Base-by-base conservation (phyloP, 2,888 invertebrate species). In the Aproaerema taeniolella region DNA sequence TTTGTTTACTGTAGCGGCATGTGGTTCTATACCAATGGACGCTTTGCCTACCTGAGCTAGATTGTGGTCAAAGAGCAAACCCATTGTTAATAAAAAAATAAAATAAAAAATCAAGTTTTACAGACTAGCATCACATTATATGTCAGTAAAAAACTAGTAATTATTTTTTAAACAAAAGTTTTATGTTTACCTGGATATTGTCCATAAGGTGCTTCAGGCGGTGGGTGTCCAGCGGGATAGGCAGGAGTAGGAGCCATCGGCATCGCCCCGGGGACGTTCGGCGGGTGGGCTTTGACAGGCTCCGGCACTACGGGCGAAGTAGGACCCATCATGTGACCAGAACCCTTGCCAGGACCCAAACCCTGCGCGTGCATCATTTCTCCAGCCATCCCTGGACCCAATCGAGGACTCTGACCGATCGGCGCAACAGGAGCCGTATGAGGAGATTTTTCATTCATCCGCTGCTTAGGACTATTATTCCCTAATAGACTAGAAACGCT, bases 401-500 rank as follows among this genome's bases (percentile, higher is more conserved):
- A 44, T 36, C 49, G 25, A 7, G 52, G 45, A 33, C 43, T 55
- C 6, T 48, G 53, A n/a, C 69, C 69, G 7, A 66, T 49, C 1
- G 63, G 67, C 3, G 61, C 53, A 2, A 65, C 52, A 0, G 62
- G 57, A 2, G 53, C 52, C 17, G 56, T 49, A 34, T 45, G 59
- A 2, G 44, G 42, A 33, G 26, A 13, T 9, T 55, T 42, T 24
- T 71, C 72, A 2, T 39, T 41, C 34, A 67, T 55, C 26, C 28
- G 13, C 12, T 46, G 61, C 40, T 37, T 56, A 38, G 44, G 28
- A 43, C 42, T 61, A 2, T 58, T 57, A 1, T 66, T 55, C 5
- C 78, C 76, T 25, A 86, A 55, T 17, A 86, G 53, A 61, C 74
- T 86, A 10, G 86, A 82, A 31, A 86, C 85, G 45, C 86, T 85